Percentiles rank a stretch among this genome's conserved stretches.
Conservation (phyloP, 2,113 vertebrate species). For the Speoplatyrhinus poulsoni region DNA sequence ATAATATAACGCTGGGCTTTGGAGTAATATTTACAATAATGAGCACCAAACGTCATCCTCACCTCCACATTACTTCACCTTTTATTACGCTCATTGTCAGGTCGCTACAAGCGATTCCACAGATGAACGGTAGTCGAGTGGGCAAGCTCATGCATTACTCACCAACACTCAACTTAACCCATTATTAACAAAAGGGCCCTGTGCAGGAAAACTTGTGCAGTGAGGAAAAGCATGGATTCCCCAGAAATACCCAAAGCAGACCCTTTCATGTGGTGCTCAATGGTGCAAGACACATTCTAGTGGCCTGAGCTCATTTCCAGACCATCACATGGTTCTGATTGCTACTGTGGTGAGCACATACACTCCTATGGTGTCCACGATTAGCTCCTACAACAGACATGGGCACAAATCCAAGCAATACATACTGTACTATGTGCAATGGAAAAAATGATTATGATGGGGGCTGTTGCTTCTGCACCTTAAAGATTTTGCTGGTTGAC, state of each 20-base stretch:
- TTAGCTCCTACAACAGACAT: constrained; percentile 41
- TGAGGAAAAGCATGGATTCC: constrained; percentile 28
- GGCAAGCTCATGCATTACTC: constrained; percentile 25
- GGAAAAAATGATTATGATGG: constrained; percentile 35
- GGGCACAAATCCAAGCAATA: constrained; percentile 32
- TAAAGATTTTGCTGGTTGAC: no score
- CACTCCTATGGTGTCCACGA: constrained; percentile 45
- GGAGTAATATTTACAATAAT: no score
- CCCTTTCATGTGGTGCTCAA: constrained; percentile 69
- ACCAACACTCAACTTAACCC: constrained; percentile 36
- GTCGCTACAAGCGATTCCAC: no score
- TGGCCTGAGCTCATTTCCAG: constrained; percentile 61
- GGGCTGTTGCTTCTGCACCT: constrained; percentile 34
- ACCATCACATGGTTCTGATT: constrained; percentile 31
- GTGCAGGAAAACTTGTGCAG: constrained; percentile 41
- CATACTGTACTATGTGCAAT: constrained; percentile 17
- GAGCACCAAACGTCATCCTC: no score
- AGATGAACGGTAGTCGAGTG: constrained; percentile 26
- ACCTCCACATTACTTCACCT: no score
- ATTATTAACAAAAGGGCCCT: constrained; percentile 35
- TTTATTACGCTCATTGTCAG: no score
- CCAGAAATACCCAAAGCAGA: constrained; percentile 39
- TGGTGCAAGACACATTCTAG: constrained; percentile 57
- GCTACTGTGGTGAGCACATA: constrained; percentile 43
- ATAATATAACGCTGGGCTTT: no score